These are phyloP conservation scores for Lasioglossum lativentre DNA, from an alignment of 2,888 invertebrate species.

Conservation along the genomic window DNA sequence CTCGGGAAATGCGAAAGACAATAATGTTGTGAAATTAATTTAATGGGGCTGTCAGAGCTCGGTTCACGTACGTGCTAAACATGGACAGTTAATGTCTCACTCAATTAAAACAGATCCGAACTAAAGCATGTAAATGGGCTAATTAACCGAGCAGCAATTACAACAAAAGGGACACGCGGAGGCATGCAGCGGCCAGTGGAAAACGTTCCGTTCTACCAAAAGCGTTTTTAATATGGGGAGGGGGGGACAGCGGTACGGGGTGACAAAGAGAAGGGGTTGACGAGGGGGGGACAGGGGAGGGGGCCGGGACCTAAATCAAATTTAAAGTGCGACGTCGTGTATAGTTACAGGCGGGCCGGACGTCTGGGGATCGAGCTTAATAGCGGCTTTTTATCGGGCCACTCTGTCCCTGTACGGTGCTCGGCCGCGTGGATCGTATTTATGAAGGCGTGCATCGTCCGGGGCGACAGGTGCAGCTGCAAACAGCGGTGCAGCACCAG, in stretches of 20 bases:
- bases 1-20: background rate
- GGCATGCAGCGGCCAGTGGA: background rate
- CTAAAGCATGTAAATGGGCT: background rate
- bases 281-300: background rate
- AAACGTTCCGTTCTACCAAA: background rate
- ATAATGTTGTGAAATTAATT: background rate
- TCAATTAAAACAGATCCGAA: background rate
- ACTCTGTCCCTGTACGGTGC: slow-evolving; percentile 51
- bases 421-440: slow-evolving; percentile 60
- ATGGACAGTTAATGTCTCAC: slow-evolving; percentile 1
- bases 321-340: slow-evolving; percentile 47
- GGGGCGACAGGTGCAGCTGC: slow-evolving; percentile 76
- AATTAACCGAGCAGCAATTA: slow-evolving; percentile 2
- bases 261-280: background rate
- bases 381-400: slow-evolving; percentile 57
- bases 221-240: background rate
- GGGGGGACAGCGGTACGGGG: background rate
- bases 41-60: background rate
- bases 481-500: slow-evolving; percentile 61
- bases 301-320: slow-evolving; percentile 42
- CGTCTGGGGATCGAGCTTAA: slow-evolving; percentile 55
- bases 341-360: slow-evolving; percentile 44
- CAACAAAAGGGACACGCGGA: background rate
- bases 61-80: background rate
- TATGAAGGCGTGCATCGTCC: slow-evolving; percentile 72